Evolutionary conservation across 2,113 vertebrate genomes (phyloP), one percentile per base, ranked within the genome.

Genomic region (Epinephelus lanceolatus): DNA sequence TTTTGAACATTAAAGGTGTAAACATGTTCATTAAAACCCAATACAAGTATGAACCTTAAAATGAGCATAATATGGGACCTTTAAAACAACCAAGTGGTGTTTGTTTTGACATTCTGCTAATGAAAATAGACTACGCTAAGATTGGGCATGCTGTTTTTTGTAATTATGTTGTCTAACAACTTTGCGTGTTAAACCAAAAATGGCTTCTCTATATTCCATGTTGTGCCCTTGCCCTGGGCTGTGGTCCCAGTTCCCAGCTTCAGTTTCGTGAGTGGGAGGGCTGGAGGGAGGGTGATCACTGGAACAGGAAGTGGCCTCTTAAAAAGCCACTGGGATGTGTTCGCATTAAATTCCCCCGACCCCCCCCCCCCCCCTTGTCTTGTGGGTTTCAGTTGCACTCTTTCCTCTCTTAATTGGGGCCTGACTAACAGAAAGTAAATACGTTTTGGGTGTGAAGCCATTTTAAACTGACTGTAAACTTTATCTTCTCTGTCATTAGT

Each of bases 281-380:
- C 3, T 67, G 59, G 69, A n/a, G 51, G n/a, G 69, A n/a, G 51
- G 25, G 70, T 71, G 57, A 81, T 78, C 72, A 79, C 65, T 74
- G 68, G 27, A 82, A 85, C 59, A 85, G 85, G 87, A 91, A 92
- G 65, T 81, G 83, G 67, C 63, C 62, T 74, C 72, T 84, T 81
- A 33, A 53, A 84, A 82, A 82, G 65, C 76, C 72, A 62, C 71
- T 55, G 30, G 78, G 86, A 71, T 74, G 81, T 40, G 25, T 66
- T 53, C 61, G 18, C 62, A 59, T 71, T 71, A 78, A 71, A 30
- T 13, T 6, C 33, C 23, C n/a, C 62, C n/a, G 7, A 13, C 27
- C 2, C 30, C 18, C 12, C 5, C 1, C 3, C 5, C 10, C 12
- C 11, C 1, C 6, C 2, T 67, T 51, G n/a, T 71, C 57, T 65